phyloP scores from a whole-genome alignment of 2,113 vertebrate species.

The Urocynchramus pylzowi region DNA sequence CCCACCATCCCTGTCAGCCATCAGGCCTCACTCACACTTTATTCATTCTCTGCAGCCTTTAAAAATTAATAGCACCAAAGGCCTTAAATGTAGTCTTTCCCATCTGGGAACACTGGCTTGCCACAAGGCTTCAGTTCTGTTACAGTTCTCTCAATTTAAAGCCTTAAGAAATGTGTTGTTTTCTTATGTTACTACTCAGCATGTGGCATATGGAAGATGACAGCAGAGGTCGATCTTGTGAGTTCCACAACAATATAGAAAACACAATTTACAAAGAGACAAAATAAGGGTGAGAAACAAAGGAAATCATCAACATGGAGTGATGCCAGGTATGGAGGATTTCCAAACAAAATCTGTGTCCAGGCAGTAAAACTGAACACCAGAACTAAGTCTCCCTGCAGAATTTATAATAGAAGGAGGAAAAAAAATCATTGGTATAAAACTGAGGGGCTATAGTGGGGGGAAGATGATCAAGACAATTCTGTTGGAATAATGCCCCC shows the following conservation, averaged over 20 bases:
- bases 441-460: not conserved
- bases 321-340: not conserved
- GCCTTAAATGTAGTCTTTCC: not conserved
- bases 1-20: not conserved
- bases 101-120: not conserved
- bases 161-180: not conserved
- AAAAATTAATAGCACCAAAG: not conserved
- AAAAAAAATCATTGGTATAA: not conserved
- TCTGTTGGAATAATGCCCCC: not conserved
- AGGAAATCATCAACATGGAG: not conserved
- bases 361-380: not conserved
- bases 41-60: not conserved
- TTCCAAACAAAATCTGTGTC: not conserved
- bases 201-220: not conserved
- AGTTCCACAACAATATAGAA: not conserved
- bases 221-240: not conserved
- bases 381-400: not conserved
- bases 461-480: not conserved
- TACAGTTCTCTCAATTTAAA: not conserved
- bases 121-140: not conserved
- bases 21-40: not conserved
- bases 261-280: not conserved
- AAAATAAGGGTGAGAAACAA: slow-evolving; percentile 1
- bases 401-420: not conserved
- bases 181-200: not conserved